Conservation (phyloP, 1,140 invertebrate genomes). For the Drosophila kanapiae region DNA sequence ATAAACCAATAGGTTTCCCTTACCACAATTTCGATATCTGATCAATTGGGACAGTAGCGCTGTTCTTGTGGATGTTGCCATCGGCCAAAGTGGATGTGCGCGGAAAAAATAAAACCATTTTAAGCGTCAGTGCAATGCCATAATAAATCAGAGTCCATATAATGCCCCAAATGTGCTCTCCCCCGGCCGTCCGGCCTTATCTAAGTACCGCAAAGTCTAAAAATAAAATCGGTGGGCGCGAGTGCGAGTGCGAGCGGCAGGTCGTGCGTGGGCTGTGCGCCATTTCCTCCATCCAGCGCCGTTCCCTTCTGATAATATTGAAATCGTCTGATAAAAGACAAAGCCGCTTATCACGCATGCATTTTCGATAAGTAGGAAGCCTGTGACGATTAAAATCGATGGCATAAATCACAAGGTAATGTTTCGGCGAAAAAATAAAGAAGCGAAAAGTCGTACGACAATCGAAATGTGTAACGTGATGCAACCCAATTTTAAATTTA, state of each 20-base stretch:
- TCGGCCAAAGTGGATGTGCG: neutral
- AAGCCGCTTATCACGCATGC: conserved; percentile 47
- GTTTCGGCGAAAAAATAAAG: conserved; percentile 17
- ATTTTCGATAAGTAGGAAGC: conserved; percentile 43
- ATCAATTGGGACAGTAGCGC: neutral
- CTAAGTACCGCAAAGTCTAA: conserved; percentile 43
- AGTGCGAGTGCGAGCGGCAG: neutral
- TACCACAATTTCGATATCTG: neutral
- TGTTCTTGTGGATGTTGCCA: too few relatives aligned
- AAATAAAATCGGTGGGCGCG: conserved; percentile 44
- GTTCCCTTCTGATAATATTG: conserved; percentile 54
- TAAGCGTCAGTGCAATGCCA: conserved; percentile 63
- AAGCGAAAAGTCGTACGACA: conserved; percentile 24
- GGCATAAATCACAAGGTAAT: conserved; percentile 61
- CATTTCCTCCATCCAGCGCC: conserved; percentile 21
- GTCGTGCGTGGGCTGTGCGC: conserved; percentile 5
- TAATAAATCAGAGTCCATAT: conserved; percentile 72
- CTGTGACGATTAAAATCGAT: conserved; percentile 5
- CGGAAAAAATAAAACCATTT: conserved; percentile 41
- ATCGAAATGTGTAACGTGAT: conserved; percentile 17
- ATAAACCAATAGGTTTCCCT: neutral
- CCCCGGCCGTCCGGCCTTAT: conserved; percentile 6
- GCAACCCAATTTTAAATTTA: conserved; percentile 25
- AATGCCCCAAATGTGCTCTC: conserved; percentile 35
- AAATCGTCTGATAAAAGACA: conserved; percentile 63